Evolutionary conservation across 2,888 invertebrate species (phyloP), one percentile per base, ranked within the genome.

Genomic region (Euplexia lucipara): DNA sequence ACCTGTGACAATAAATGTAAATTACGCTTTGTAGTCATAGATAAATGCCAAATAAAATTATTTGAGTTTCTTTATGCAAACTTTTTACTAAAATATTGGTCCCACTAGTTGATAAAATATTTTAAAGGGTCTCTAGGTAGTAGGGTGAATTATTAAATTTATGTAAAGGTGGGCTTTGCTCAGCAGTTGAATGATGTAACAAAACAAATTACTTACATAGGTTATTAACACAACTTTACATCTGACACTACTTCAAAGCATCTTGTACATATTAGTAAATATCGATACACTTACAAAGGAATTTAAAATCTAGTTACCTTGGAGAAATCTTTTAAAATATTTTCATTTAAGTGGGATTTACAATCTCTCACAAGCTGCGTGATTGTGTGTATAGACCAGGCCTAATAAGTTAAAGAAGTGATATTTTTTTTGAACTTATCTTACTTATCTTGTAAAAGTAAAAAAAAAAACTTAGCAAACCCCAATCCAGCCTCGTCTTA

Each of bases 1-100:
- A 93, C 92, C 92, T 94, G 91, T 94, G 95, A 95, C 95, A 95
- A 95, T 95, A 95, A 94, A 91, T 93, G 87, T 94, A 94, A 88
- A 91, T 92, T 92, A 94, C 93, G 94, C 95, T 95, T 94, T 92
- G 92, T 94, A 95, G 92, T 85, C 85, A 90, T 92, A 89, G 86
- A 86, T 83, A 86, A 91, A 87, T 89, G 94, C 95, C 93, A 94
- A 93, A 92, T 68, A 73, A 82, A 83, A 81, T 84, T 57, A 75
- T 83, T 85, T 81, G 41, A 60, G 73, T 81, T 83, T 74, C 56
- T 74, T 80, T 67, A 34, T 49, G 37, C 69, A 71, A 32, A 67
- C 37, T 53, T 57, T 45, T 49, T 56, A 60, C 49, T 42, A 12
- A 20, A 53, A 41, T 34, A 41, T 32, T n/a, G 45, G 37, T 63